These are phyloP conservation scores for Triplophysa tibetana DNA, from an alignment of 2,113 vertebrate species.

Conservation along the genomic window DNA sequence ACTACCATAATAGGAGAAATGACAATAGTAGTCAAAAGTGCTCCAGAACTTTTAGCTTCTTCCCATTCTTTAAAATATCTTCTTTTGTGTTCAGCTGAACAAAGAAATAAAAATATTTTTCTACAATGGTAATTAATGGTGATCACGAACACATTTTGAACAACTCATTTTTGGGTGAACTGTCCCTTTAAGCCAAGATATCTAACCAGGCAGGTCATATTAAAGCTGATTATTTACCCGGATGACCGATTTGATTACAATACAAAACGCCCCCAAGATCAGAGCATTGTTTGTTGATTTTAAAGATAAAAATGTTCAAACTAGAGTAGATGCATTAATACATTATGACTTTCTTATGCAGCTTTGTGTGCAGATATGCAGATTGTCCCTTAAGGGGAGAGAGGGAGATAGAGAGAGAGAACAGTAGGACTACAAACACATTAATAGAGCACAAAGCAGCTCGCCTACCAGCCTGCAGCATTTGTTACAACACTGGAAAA, in stretches of 20 bases:
- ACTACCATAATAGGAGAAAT: no score
- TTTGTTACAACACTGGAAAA: conserved; percentile 37
- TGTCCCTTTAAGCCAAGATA: neutral
- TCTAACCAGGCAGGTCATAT: conserved; percentile 13
- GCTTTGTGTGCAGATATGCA: conserved; percentile 33
- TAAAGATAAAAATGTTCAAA: conserved; percentile 15
- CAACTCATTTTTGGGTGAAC: no score
- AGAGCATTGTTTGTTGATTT: neutral
- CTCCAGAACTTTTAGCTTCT: no score
- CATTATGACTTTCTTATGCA: conserved; percentile 1
- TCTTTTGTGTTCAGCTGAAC: no score
- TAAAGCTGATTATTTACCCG: conserved; percentile 4
- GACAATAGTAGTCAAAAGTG: no score
- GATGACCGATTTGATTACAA: conserved; percentile 11
- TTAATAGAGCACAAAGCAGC: conserved; percentile 38
- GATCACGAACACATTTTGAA: no score
- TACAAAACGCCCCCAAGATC: neutral
- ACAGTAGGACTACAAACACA: conserved; percentile 37
- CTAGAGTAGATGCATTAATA: conserved; percentile 13
- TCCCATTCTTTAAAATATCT: no score
- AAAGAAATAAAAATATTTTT: no score
- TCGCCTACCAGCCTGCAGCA: conserved; percentile 31
- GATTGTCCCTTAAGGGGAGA: conserved; percentile 33
- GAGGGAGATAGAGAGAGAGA: conserved; percentile 20
- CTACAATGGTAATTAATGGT: no score